Evolutionary conservation across 2,888 invertebrate genomes (phyloP), one percentile per base, ranked within the genome.

Genomic region (Thereva nobilitata): DNA sequence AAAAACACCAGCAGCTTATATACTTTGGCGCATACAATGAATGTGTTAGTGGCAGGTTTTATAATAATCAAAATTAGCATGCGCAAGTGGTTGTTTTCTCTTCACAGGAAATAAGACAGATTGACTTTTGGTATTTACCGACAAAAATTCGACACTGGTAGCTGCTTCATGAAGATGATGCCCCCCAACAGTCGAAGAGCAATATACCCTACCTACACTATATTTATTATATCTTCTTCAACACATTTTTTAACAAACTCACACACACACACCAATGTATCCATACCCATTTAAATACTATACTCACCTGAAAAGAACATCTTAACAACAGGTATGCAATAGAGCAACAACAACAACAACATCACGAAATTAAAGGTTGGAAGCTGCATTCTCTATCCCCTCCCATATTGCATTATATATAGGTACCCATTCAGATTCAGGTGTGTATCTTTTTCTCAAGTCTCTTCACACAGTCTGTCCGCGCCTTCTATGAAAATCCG

Each of bases 41-140:
- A 10, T 59, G 57, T 59, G 45, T 59, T 47, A 23, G 57, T 56
- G 9, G 9, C 37, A 38, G 35, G n/a, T 10, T 34, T 37, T 5
- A 10, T 61, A 23, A 23, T 50, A 42, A 50, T n/a, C 61, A 40
- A 61, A 61, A 61, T 61, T 61, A 61, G 61, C 61, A 61, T 61
- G 61, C 50, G 50, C 61, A 61, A 61, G 61, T 61, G 35, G 61
- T 61, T 61, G 61, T 61, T 61, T 61, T 50, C 61, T 50, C 61
- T 50, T 61, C 61, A 61, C 23, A 23, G 23, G 40, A 50, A 61
- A 61, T 61, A 61, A 61, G 61, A 61, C 61, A 50, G 61, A 61
- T 61, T 61, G 61, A 61, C 61, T 61, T 61, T 61, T 61, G 61
- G 61, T 61, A 64, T 64, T 53, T 64, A 64, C 52, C 52, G 64